Base-by-base conservation (phyloP, 2,113 vertebrate species). In the Amphilophus citrinellus region DNA sequence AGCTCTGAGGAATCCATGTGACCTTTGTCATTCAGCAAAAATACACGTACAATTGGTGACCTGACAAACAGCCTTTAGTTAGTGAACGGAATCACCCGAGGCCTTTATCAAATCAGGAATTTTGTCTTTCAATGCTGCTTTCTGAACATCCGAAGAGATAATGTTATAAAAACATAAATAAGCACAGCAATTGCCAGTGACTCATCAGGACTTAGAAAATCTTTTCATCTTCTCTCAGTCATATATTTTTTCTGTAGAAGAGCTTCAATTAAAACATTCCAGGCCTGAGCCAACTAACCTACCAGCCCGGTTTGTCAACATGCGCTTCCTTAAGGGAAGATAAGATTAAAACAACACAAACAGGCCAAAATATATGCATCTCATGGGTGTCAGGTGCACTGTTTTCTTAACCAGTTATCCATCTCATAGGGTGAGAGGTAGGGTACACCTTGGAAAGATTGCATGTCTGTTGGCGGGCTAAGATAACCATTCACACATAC, bases 221-320 rank as follows among this genome's bases (percentile, higher is more conserved):
- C 65, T 88, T 91, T 91, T 84, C 65, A 83, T 88, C 84, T 77
- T 90, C 68, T 76, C 76, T 75, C 80, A 50, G 73, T 83, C 85
- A 35, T 56, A 77, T 83, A 53, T 88, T 83, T 86, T 86, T 92
- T 32, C 89, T 88, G 91, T 84, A 88, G 60, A 92, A 86, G 88
- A 93, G 87, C 79, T 86, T 80, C 85, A 58, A 94, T 91, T 93
- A 93, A 91, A 82, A 87, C 89, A 95, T 95, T 95, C 89, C 89
- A 87, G 20, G 79, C 80, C 68, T 30, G 24, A 61, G 88, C 73
- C 82, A 88, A 88, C 86, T n/a, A 84, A 94, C 91, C 85, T 50
- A 91, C 89, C 89, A 0, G 82, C 80, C 96, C 87, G 78, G 96
- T 96, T 87, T 83, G 80, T 90, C 93, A 47, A 80, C 93, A 79